Conservation (phyloP, 2,113 vertebrate species). For the Odontophorus gujanensis region DNA sequence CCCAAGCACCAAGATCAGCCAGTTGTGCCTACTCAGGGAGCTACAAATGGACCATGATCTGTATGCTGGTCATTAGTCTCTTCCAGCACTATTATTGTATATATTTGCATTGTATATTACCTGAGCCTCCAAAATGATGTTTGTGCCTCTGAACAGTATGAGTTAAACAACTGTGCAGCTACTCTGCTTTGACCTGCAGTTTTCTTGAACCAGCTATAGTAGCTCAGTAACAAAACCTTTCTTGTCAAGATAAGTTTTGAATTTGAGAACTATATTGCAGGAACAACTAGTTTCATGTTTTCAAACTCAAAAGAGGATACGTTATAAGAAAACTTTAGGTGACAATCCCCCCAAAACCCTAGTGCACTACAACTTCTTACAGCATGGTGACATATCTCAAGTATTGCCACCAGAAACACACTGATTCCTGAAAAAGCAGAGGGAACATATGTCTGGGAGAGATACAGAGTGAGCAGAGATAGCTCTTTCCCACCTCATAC, state of each 20-base stretch:
- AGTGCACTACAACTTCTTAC: rapidly evolving
- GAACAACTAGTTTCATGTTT: neutral
- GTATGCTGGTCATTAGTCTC: rapidly evolving
- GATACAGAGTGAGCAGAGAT: neutral
- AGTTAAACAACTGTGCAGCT: neutral
- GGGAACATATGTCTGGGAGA: rapidly evolving
- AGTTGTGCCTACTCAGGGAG: neutral
- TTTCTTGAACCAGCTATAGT: neutral
- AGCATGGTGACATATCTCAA: neutral
- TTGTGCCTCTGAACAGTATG: neutral
- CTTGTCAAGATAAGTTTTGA: neutral
- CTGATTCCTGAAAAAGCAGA: neutral
- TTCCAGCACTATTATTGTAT: neutral
- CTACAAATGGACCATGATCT: neutral
- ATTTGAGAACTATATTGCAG: neutral
- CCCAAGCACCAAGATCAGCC: neutral
- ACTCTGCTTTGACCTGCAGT: neutral
- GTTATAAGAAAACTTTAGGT: neutral
- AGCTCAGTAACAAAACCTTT: neutral
- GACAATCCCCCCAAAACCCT: neutral
- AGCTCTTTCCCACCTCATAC: neutral
- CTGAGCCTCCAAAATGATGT: rapidly evolving
- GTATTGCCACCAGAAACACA: neutral
- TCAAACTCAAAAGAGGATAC: neutral
- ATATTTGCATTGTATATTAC: neutral